These are phyloP conservation scores for Leucosticte australis DNA, from an alignment of 2,113 vertebrate genomes.

Conservation along the genomic window DNA sequence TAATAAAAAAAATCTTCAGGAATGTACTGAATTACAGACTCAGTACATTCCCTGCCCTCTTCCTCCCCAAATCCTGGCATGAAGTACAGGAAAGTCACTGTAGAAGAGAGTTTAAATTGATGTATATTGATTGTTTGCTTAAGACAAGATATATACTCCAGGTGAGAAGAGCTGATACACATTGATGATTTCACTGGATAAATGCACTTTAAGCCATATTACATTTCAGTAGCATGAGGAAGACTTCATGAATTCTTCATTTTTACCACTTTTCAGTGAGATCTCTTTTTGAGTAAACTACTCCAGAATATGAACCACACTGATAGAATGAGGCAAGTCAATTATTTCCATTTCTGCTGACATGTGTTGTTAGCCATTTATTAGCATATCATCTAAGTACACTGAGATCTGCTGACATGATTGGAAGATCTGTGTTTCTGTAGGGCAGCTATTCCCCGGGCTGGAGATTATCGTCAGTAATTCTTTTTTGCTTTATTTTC, in stretches of 20 bases:
- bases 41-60: fast-evolving
- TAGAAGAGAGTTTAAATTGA: neutral
- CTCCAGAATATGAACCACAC: neutral
- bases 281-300: neutral
- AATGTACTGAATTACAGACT: neutral
- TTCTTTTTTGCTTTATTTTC: neutral
- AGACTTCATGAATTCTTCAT: neutral
- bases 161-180: neutral
- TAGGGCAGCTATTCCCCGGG: neutral
- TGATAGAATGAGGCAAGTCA: neutral
- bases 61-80: neutral
- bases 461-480: neutral
- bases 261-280: neutral
- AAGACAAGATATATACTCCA: neutral
- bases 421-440: neutral
- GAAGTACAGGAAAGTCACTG: neutral
- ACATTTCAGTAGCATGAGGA: neutral
- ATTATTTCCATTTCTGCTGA: neutral
- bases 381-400: neutral
- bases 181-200: neutral
- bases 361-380: neutral
- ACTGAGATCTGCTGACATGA: neutral
- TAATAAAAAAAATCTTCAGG: neutral
- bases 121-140: neutral
- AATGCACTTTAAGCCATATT: neutral